Percentiles rank a stretch among this genome's conserved stretches.
Conservation (phyloP, 2,888 invertebrate species). For the Amblyjoppa fuscipennis region DNA sequence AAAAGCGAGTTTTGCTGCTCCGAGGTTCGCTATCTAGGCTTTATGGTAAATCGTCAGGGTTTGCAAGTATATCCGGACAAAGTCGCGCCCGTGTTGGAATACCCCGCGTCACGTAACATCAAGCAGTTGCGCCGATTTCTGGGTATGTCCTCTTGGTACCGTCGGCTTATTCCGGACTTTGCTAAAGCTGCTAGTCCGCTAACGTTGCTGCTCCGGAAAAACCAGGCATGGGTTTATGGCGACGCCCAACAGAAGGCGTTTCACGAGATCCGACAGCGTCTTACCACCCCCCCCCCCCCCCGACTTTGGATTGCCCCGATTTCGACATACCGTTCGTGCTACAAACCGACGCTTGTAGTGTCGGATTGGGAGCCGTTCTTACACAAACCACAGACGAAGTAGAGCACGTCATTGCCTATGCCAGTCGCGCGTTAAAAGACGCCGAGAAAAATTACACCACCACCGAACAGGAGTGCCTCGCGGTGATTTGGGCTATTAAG, state of each 20-base stretch:
- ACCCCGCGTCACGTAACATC: conserved; percentile 16
- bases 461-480: conserved; percentile 69
- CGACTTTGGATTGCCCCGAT: too few relatives aligned
- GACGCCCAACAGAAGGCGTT: conserved; percentile 45
- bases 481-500: conserved; percentile 67
- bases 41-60: conserved; percentile 8
- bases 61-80: conserved; percentile 41
- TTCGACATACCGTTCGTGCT: too few relatives aligned
- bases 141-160: conserved; percentile 41
- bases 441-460: conserved; percentile 33
- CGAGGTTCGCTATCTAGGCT: conserved; percentile 28
- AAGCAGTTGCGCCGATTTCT: conserved; percentile 41
- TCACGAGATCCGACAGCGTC: conserved; percentile 10
- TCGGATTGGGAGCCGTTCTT: too few relatives aligned
- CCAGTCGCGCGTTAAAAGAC: not conserved
- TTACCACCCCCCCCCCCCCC: too few relatives aligned
- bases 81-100: not conserved
- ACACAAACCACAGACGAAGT: too few relatives aligned
- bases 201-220: conserved; percentile 24
- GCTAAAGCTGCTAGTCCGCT: not conserved
- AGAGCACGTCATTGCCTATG: too few relatives aligned
- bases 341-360: too few relatives aligned
- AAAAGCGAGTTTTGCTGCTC: conserved; percentile 14
- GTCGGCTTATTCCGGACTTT: conserved; percentile 41
- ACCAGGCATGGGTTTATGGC: conserved; percentile 33